Conservation (phyloP, 1,140 invertebrate genomes). For the Penaeus chinensis region DNA sequence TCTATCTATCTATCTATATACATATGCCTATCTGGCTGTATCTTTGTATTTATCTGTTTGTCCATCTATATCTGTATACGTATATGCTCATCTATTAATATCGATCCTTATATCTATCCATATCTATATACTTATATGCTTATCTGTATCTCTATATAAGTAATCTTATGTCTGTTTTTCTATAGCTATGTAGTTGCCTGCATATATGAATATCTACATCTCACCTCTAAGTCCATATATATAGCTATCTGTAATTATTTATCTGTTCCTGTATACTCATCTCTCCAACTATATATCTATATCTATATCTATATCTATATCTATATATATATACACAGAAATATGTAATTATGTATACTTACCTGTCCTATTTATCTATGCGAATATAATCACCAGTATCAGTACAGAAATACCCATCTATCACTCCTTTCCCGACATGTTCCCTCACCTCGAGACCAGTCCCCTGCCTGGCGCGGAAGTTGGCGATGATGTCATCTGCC, state of each 20-base stretch:
- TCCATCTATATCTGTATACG: background rate
- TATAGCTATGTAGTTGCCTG: background rate
- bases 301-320: too few relatives aligned
- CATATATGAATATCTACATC: background rate
- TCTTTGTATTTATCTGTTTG: background rate
- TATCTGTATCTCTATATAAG: background rate
- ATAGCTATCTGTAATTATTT: background rate
- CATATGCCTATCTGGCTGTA: background rate
- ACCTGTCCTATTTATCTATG: too few relatives aligned
- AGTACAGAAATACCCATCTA: too few relatives aligned
- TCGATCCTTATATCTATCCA: background rate
- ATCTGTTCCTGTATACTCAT: background rate
- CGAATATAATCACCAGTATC: too few relatives aligned
- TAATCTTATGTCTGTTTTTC: background rate
- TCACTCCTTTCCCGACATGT: background rate
- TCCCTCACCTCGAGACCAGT: slow-evolving; percentile 57
- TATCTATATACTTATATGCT: background rate
- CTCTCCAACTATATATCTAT: background rate
- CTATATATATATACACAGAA: too few relatives aligned
- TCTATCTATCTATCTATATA: background rate
- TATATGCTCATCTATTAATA: background rate
- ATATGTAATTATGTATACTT: too few relatives aligned
- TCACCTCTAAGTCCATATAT: background rate
- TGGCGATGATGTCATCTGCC: slow-evolving; percentile 63
- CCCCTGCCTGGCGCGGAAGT: slow-evolving; percentile 62